Evolutionary conservation across 1,140 invertebrate species (phyloP), one percentile per base, ranked within the genome.

Genomic region (Scaptomyza graminum): DNA sequence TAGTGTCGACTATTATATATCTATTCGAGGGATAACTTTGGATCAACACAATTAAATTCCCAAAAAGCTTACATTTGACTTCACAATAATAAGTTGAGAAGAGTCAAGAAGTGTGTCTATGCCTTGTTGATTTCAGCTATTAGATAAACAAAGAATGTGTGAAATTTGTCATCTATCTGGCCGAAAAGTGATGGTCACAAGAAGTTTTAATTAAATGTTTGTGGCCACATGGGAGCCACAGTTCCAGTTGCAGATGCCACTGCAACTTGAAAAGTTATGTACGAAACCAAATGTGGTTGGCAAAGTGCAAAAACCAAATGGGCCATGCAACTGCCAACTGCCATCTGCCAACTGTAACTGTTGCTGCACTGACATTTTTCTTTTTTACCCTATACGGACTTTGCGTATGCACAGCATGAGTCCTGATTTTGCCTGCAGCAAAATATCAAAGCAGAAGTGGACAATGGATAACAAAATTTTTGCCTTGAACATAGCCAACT

Each of bases 151-250:
- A 54, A 34, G 16, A 16, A 62, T 16, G 47, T 16, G 31, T 0
- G 1, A 51, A 62, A 50, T 55, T 62, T 68, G 39, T 56, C 28
- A 47, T 56, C 43, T 61, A 51, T 37, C n/a, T 39, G 46, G 46
- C 13, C 18, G 12, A n/a, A n/a, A 31, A 49, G 28, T 60, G 57
- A 6, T 9, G 8, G 11, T 34, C 31, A 8, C 59, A 39, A 56
- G 68, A 68, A 62, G 50, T 73, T 73, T 61, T 62, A 62, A 62
- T 73, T 73, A 62, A 68, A 73, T 73, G 65, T 60, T 28, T 52
- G n/a, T 11, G 28, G 47, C 15, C 16, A 16, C 15, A 22, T 39
- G 9, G 43, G 11, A 62, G 7, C n/a, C 18, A 51, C n/a, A 51
- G 22, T 47, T 50, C 9, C 28, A 56, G 34, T 51, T 69, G 4